Percentiles rank a stretch among this genome's conserved stretches.
These are phyloP conservation scores for Oreochromis aureus DNA, from an alignment of 2,113 vertebrate genomes.

Conservation along the genomic window DNA sequence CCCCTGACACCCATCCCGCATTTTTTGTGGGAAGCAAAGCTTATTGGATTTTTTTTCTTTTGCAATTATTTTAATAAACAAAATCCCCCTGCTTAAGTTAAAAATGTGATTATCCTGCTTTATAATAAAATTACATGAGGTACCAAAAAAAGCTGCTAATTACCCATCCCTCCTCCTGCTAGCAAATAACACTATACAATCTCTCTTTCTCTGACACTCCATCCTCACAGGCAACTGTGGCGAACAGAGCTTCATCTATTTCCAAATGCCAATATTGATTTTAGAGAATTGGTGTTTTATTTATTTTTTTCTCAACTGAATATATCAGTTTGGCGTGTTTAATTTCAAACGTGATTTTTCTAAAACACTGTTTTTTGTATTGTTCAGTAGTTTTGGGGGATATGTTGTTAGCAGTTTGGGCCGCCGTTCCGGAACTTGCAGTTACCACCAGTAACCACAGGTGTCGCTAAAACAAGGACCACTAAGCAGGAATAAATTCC, in stretches of 20 bases:
- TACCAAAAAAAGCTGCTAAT: neutral
- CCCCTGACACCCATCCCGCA: neutral
- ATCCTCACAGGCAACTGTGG: neutral
- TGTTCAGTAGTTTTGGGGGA: neutral
- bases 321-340: neutral
- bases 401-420: too few relatives aligned
- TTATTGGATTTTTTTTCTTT: neutral
- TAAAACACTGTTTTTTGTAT: accelerated
- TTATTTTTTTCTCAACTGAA: neutral
- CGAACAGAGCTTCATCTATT: neutral
- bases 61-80: neutral
- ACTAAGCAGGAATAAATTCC: neutral
- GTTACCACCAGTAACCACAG: neutral
- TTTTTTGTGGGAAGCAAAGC: neutral
- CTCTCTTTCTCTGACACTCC: neutral
- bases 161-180: neutral
- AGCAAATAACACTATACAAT: neutral
- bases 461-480: neutral
- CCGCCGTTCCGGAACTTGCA: neutral
- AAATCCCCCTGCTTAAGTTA: neutral
- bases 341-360: neutral
- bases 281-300: neutral
- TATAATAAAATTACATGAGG: neutral
- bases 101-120: neutral
- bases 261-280: neutral